These are phyloP conservation scores for Ceuthmochares aereus DNA, from an alignment of 2,113 vertebrate species.

Conservation along the genomic window DNA sequence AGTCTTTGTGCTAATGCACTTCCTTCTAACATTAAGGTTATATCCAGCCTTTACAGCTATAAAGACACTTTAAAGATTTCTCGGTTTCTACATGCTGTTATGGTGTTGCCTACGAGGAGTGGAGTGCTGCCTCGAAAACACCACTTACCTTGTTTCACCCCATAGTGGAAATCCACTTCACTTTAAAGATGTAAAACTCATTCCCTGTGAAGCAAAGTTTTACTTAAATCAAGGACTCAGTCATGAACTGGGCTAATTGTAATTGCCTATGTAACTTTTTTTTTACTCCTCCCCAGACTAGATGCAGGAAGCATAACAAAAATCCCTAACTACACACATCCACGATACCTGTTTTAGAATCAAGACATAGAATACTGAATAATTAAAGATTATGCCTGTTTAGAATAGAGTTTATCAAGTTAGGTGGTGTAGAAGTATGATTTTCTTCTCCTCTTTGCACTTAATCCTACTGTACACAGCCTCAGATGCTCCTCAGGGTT, in stretches of 20 bases:
- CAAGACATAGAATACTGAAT: neutral
- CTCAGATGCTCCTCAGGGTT: neutral
- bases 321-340: neutral
- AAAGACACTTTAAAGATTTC: neutral
- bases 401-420: neutral
- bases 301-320: neutral
- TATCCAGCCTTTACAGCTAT: neutral
- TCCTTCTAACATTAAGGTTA: neutral
- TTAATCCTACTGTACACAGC: accelerated
- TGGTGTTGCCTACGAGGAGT: accelerated
- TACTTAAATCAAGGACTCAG: neutral
- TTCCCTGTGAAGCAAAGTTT: neutral
- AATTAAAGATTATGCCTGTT: neutral
- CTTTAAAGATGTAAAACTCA: neutral
- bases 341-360: neutral
- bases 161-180: neutral
- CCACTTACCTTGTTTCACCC: neutral
- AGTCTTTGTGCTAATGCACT: neutral
- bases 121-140: neutral
- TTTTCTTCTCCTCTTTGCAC: neutral
- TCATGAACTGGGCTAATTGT: neutral
- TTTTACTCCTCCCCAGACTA: neutral
- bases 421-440: accelerated
- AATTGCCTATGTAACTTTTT: neutral
- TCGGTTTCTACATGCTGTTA: neutral